These are phyloP conservation scores for Luperina nickerlii DNA, from an alignment of 2,888 invertebrate species.

Conservation along the genomic window DNA sequence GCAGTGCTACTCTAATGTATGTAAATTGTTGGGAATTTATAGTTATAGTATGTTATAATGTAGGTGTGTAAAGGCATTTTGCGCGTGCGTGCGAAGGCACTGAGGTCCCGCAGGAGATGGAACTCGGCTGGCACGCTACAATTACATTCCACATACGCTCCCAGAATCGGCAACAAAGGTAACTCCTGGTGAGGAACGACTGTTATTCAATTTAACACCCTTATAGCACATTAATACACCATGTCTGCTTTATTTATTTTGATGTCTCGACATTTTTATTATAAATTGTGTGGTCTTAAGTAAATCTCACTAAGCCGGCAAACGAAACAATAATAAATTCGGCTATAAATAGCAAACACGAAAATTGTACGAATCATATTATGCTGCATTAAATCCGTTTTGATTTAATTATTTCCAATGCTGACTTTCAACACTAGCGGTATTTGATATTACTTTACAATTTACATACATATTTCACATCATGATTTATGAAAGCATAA, in stretches of 20 bases:
- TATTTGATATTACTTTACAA: slow-evolving; percentile 24
- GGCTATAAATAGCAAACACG: slow-evolving; percentile 43
- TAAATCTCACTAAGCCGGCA: slow-evolving; percentile 29
- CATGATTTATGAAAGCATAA: slow-evolving; percentile 1
- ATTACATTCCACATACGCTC: slow-evolving; percentile 83
- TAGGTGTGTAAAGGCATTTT: slow-evolving; percentile 63
- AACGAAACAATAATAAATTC: slow-evolving; percentile 35
- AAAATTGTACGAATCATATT: slow-evolving; percentile 44
- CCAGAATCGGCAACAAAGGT: slow-evolving; percentile 79
- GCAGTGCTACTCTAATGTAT: slow-evolving; percentile 35
- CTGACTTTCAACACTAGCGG: slow-evolving; percentile 27
- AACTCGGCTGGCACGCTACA: slow-evolving; percentile 80
- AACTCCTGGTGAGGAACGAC: slow-evolving; percentile 72
- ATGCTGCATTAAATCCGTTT: slow-evolving; percentile 38
- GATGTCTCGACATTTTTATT: slow-evolving; percentile 50
- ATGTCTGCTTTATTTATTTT: slow-evolving; percentile 51
- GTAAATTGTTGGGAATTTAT: slow-evolving; percentile 50
- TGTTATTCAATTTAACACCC: slow-evolving; percentile 77
- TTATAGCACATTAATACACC: slow-evolving; percentile 64
- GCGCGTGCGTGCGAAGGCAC: slow-evolving; percentile 71
- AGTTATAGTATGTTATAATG: slow-evolving; percentile 39
- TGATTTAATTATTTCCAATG: slow-evolving; percentile 39
- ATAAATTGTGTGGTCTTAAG: slow-evolving; percentile 35
- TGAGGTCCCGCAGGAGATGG: slow-evolving; percentile 76
- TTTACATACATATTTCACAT: too few relatives aligned